Evolutionary conservation across 2,797 vertebrate genomes (phyloP), one percentile per base, ranked within the genome.

Genomic region (Ptychobarbus kaznakovi): DNA sequence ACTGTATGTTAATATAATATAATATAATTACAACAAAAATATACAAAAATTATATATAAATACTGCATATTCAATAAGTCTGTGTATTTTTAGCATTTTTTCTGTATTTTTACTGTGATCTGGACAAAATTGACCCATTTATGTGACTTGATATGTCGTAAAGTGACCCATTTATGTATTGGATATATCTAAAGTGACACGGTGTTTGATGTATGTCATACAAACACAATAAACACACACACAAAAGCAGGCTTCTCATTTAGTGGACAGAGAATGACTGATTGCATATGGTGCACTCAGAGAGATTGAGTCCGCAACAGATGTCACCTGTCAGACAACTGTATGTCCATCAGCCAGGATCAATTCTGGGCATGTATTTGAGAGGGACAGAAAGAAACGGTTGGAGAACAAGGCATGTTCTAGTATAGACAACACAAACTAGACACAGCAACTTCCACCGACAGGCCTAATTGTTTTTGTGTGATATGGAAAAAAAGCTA

Each of bases 361-460:
- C 86, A 89, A 84, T 87, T 82, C 35, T 81, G 16, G 53, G 32
- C 84, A 73, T 86, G 58, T 84, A 46, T 80, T 70, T 73, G 53
- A 73, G 46, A 63, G 35, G 25, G 35, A 81, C 80, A 38, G 68
- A 82, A 76, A 10, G 16, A 58, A 82, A 66, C 32, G 20, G 61
- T 63, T 44, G 68, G 20, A 82, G 42, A 82, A 82, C 80, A 85
- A 61, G 12, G 32, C 28, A 49, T 68, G 78, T 58, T 46, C 22
- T 58, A 38, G 56, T 66, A 12, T 38, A 74, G 35, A 53, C 25
- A 28, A 68, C 44, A 83, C 61, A 40, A 58, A 65, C n/a, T 15
- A 79, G 35, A 83, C 81, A 75, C 56, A 75, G 49, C 49, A 38
- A 35, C 56, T 44, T 11, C 38, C 13, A 32, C 2, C 25, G n/a